These are phyloP conservation scores for Ciconia maguari DNA, from an alignment of 2,113 vertebrate species.

Conservation along the genomic window DNA sequence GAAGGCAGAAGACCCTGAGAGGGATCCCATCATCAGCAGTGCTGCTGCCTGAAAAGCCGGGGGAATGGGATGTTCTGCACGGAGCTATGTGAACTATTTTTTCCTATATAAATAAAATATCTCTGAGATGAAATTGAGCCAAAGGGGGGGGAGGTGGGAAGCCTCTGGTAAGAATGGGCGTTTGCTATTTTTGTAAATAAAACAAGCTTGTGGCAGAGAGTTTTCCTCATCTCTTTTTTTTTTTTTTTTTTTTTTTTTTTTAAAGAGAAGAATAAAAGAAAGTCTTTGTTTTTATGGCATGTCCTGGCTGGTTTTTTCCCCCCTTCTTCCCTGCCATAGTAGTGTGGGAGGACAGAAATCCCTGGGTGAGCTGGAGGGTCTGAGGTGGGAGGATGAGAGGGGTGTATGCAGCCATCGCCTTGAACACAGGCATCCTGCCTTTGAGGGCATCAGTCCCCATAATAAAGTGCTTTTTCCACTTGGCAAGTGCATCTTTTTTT, in stretches of 20 bases:
- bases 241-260: no score
- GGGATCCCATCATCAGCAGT: accelerated
- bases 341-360: not conserved
- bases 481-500: not conserved
- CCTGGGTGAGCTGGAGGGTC: not conserved
- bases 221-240: not conserved
- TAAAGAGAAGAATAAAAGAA: not conserved
- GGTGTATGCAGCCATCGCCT: not conserved
- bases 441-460: not conserved
- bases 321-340: not conserved
- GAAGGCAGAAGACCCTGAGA: not conserved
- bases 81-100: not conserved
- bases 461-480: not conserved
- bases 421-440: not conserved
- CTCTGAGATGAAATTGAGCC: not conserved
- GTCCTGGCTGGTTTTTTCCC: not conserved
- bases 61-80: not conserved
- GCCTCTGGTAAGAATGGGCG: not conserved
- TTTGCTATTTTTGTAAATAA: not conserved
- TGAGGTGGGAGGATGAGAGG: not conserved
- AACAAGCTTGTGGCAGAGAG: not conserved
- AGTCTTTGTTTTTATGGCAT: not conserved
- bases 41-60: not conserved
- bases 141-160: not conserved
- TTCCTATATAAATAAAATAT: slow-evolving; percentile 11